phyloP scores from a whole-genome alignment of 1,140 invertebrate genomes.

The Saccostrea glomerata region DNA sequence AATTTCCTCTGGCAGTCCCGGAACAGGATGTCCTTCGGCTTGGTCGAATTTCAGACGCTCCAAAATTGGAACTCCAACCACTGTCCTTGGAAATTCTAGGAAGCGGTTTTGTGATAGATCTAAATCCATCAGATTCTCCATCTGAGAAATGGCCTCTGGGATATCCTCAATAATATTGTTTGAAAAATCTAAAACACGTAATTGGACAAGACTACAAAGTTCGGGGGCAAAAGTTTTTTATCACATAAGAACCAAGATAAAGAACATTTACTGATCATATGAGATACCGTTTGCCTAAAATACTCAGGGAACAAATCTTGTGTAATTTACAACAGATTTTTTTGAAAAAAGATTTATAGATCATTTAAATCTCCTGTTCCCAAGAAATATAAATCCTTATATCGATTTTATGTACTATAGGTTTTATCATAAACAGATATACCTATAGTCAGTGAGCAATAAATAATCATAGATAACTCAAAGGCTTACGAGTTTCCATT shows the following conservation, averaged over 20 bases:
- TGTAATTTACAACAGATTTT: too few relatives aligned
- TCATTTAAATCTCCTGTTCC: too few relatives aligned
- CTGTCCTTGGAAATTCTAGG: constrained; percentile 72
- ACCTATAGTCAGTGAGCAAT: neutral
- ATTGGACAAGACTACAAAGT: constrained; percentile 65
- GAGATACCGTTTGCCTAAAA: too few relatives aligned
- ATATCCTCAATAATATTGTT: constrained; percentile 69
- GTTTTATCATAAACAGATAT: neutral
- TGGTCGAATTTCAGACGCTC: constrained; percentile 72
- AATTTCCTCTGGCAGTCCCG: constrained; percentile 71
- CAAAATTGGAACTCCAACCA: constrained; percentile 71
- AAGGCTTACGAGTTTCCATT: neutral
- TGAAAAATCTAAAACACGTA: constrained; percentile 71
- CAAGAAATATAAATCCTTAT: too few relatives aligned
- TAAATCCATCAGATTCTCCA: constrained; percentile 66
- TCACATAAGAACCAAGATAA: too few relatives aligned
- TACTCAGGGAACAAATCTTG: too few relatives aligned
- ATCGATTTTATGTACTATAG: too few relatives aligned
- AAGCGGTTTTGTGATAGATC: constrained; percentile 75
- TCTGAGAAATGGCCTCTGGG: constrained; percentile 66
- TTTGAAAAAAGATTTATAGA: too few relatives aligned
- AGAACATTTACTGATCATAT: too few relatives aligned
- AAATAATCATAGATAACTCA: neutral
- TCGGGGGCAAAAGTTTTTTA: constrained; percentile 63
- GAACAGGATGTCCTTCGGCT: constrained; percentile 66